These are phyloP conservation scores for Catostylus mosaicus DNA, from an alignment of 30 jellyfish, hydroid and myxozoan species.

Conservation along the genomic window DNA sequence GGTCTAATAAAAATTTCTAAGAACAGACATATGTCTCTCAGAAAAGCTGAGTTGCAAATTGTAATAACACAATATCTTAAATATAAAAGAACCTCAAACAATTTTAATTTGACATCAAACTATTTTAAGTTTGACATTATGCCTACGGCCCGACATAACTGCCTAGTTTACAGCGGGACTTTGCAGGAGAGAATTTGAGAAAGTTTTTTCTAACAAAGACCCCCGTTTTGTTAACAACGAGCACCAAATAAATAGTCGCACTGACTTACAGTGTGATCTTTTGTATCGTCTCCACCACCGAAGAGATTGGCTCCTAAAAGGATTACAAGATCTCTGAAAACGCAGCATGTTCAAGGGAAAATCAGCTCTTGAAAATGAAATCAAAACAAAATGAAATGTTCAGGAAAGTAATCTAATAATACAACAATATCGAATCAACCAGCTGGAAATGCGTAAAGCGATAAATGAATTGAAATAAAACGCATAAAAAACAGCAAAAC, in stretches of 20 bases:
- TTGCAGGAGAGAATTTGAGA: no score
- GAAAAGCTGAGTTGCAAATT: no score
- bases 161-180: not conserved
- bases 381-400: not conserved
- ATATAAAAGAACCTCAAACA: no score
- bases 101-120: no score
- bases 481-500: not conserved
- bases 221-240: not conserved
- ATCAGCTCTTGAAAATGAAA: not conserved
- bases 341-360: not conserved
- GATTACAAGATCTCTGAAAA: not conserved
- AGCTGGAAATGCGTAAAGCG: not conserved
- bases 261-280: constrained; percentile 13
- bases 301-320: constrained; percentile 25
- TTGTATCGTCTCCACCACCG: not conserved
- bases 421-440: not conserved
- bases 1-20: no score
- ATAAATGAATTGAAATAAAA: not conserved
- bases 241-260: not conserved
- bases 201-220: no score
- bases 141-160: no score
- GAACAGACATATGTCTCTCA: no score
- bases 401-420: not conserved
- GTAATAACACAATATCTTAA: no score
- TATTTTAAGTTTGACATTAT: no score